Evolutionary conservation across 2,797 vertebrate species (phyloP), one percentile per base, ranked within the genome.

Genomic region (Acanthurus lineatus): DNA sequence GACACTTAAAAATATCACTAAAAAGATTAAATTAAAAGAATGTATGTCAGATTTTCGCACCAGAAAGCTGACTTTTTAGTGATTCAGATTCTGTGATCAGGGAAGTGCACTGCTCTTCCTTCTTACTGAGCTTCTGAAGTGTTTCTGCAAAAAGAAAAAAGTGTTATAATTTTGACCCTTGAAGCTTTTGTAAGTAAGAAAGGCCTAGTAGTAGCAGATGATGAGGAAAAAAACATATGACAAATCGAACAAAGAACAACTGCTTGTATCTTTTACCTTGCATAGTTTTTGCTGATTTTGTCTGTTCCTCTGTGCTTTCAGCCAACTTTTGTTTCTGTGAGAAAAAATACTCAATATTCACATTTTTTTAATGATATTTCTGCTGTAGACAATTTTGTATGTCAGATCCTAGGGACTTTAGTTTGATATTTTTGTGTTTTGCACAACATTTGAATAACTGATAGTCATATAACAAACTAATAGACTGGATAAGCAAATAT

Each of bases 261-360:
- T 28, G 3, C 9, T 11, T 51, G 6, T 9, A 19, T 73, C 0
- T 74, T 71, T 53, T 92, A 99, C 98, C 98, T 98, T 98, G 96
- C 95, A 98, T 96, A 90, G 92, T 90, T 89, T 93, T 94, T 73
- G 96, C 91, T 40, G 95, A 92, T 56, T 92, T 95, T 57, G 90
- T 89, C n/a, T 96, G 93, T 85, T 97, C 95, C 56, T 97, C 95
- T 70, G 95, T 94, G 70, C 93, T 94, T 77, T 83, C 91, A 64
- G 93, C 66, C 84, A 97, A 91, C 72, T 95, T 95, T 83, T 95
- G 94, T 95, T 96, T 98, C 98, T 99, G 93, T 76, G 92, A 92
- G 4, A 76, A 72, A 61, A 81, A 63, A 53, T 0, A 51, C 5
- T 16, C 17, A 11, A 47, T 8, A 76, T 17, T 51, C 61, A 5